Evolutionary conservation across 1,140 invertebrate genomes (phyloP).

Genomic region (Saccostrea echinata): DNA sequence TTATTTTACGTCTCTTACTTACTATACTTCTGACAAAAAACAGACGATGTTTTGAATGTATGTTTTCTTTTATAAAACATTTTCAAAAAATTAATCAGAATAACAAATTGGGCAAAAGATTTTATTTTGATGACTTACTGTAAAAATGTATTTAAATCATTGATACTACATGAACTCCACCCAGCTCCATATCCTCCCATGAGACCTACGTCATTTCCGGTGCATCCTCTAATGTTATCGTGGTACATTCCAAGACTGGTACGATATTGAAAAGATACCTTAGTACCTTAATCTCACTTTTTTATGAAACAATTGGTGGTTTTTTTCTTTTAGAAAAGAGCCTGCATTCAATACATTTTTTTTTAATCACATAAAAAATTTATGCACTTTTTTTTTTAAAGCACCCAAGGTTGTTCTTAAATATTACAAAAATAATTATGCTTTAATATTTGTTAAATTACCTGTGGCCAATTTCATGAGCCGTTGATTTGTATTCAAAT

Average conservation of each 20-base stretch:
- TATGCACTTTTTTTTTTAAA: no score
- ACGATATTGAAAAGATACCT: neutral
- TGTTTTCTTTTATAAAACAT: no score
- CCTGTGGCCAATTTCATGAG: conserved; percentile 51
- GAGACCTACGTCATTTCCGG: conserved; percentile 29
- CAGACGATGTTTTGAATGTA: neutral
- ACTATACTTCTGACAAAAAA: neutral
- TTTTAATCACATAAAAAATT: no score
- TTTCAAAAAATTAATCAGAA: no score
- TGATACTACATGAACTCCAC: conserved; percentile 52
- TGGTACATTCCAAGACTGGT: conserved; percentile 54
- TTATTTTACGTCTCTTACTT: no score
- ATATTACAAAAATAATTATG: neutral
- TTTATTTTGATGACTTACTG: conserved; percentile 41
- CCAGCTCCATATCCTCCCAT: conserved; percentile 51
- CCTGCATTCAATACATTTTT: neutral
- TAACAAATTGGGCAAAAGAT: no score
- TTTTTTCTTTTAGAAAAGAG: neutral
- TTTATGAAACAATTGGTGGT: neutral
- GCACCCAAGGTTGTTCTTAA: neutral
- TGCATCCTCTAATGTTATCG: conserved; percentile 40
- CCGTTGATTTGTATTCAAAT: conserved; percentile 38
- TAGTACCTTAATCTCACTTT: neutral
- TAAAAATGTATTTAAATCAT: conserved; percentile 43
- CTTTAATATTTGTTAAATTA: neutral